Conservation (phyloP, 2,797 vertebrate genomes). For the Arremon aurantiirostris region DNA sequence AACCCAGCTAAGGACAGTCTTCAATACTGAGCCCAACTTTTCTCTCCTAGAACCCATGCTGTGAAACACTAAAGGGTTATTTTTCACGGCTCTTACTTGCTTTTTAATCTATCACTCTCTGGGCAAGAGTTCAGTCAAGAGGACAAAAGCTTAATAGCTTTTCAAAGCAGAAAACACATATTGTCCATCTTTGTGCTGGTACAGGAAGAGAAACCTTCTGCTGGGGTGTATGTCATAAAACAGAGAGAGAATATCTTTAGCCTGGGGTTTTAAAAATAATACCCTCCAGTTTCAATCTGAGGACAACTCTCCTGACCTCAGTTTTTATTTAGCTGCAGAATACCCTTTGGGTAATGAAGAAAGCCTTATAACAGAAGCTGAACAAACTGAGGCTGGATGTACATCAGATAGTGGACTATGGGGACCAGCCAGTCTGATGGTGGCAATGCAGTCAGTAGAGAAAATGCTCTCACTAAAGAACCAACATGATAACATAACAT, state of each 20-base stretch:
- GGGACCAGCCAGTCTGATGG: background rate
- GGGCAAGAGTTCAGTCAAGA: background rate
- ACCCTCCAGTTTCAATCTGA: constrained; percentile 19
- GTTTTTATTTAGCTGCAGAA: constrained; percentile 49
- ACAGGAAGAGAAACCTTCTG: constrained; percentile 18
- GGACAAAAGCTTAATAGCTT: constrained; percentile 11
- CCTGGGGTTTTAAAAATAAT: constrained; percentile 30
- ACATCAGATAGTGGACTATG: background rate
- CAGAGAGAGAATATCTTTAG: constrained; percentile 18
- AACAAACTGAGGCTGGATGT: background rate
- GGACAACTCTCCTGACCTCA: constrained; percentile 6
- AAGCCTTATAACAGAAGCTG: background rate
- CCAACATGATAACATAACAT: background rate
- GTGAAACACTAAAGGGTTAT: background rate
- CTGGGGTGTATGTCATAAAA: background rate
- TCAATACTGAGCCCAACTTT: background rate
- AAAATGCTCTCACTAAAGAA: background rate
- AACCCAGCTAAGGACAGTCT: background rate
- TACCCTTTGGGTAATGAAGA: constrained; percentile 1
- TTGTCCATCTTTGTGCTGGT: background rate
- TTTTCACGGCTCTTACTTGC: background rate
- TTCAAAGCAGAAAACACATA: constrained; percentile 12
- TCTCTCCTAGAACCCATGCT: background rate
- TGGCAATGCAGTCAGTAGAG: background rate
- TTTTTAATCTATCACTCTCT: constrained; percentile 3